Percentiles rank a stretch among this genome's conserved stretches.
Conservation (phyloP, 1,140 invertebrate genomes). For the Neelides sp. region DNA sequence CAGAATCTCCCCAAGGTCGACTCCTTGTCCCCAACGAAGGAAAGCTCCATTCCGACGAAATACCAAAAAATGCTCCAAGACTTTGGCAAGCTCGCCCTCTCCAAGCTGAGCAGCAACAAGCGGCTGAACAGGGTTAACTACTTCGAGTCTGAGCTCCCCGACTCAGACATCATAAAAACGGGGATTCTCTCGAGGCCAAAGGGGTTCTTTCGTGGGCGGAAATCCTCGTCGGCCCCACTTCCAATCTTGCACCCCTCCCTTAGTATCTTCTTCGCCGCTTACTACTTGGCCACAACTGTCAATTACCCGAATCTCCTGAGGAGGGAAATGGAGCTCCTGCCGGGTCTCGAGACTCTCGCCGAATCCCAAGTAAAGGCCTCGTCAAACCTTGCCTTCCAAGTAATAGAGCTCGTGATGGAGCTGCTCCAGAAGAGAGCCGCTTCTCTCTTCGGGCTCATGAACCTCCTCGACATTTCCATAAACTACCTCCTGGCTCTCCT, state of each 20-base stretch:
- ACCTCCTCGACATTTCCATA: slow-evolving; percentile 40
- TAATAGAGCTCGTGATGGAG: slow-evolving; percentile 40
- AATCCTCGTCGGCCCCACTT: slow-evolving; percentile 34
- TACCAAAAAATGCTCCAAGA: slow-evolving; percentile 41
- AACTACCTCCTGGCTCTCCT: slow-evolving; percentile 41
- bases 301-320: slow-evolving; percentile 41
- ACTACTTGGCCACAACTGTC: slow-evolving; percentile 43
- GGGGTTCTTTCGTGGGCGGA: slow-evolving; percentile 14
- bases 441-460: slow-evolving; percentile 39
- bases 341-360: slow-evolving; percentile 33
- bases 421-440: slow-evolving; percentile 40
- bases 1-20: slow-evolving; percentile 24
- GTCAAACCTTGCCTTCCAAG: slow-evolving; percentile 17
- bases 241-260: slow-evolving; percentile 41
- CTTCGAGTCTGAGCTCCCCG: slow-evolving; percentile 38
- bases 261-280: slow-evolving; percentile 43
- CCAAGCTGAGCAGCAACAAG: slow-evolving; percentile 39
- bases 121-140: slow-evolving; percentile 39
- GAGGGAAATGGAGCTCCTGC: slow-evolving; percentile 42
- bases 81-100: slow-evolving; percentile 40
- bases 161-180: slow-evolving; percentile 37
- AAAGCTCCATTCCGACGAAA: slow-evolving; percentile 37
- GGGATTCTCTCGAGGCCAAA: slow-evolving; percentile 39
- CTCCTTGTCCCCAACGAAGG: slow-evolving; percentile 23
- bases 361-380: slow-evolving; percentile 21